Conservation (phyloP, 2,797 vertebrate genomes). For the Periparus ater region DNA sequence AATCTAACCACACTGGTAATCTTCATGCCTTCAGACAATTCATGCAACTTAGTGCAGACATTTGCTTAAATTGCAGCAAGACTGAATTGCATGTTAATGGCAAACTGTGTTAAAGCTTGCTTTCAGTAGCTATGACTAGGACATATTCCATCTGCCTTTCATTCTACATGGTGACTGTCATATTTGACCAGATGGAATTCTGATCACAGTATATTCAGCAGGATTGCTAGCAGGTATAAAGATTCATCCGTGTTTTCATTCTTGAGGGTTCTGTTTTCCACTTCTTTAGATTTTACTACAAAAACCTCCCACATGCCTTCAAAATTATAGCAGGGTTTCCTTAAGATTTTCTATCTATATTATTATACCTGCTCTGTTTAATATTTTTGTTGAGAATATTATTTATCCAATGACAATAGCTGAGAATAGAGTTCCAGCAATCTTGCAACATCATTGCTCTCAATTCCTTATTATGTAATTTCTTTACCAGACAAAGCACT, state of each 20-base stretch:
- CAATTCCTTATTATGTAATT: not conserved
- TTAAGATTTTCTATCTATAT: not conserved
- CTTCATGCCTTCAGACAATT: not conserved
- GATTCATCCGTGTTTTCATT: not conserved
- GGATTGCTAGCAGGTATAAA: not conserved
- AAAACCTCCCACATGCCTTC: not conserved
- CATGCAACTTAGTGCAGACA: rapidly evolving
- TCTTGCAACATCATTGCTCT: not conserved
- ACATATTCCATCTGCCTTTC: not conserved
- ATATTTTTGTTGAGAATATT: not conserved
- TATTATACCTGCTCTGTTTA: not conserved
- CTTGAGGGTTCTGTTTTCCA: not conserved
- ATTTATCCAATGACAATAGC: not conserved
- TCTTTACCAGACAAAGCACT: not conserved
- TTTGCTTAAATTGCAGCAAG: not conserved
- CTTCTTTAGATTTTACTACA: not conserved
- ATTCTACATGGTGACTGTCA: not conserved
- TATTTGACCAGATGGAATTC: not conserved
- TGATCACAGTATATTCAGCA: not conserved
- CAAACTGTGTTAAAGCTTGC: not conserved
- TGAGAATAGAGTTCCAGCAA: not conserved
- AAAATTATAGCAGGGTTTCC: not conserved
- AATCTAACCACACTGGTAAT: not conserved
- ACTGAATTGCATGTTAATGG: not conserved
- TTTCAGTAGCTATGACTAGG: not conserved